Conservation (phyloP, 2,113 vertebrate genomes). For the Illadopsis cleaveri region DNA sequence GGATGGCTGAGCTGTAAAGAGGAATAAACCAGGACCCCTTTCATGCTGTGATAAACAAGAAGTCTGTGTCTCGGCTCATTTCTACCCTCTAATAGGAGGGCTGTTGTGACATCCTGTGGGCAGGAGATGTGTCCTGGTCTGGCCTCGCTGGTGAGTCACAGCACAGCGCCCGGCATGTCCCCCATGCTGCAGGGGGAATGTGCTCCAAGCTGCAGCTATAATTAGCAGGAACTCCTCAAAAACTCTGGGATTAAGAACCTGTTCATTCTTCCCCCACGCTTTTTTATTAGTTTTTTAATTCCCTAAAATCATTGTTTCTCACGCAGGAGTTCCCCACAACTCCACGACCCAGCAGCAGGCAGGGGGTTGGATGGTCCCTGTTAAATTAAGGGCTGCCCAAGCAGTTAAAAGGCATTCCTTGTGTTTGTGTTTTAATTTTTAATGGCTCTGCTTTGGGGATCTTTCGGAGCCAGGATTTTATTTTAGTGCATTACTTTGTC, state of each 20-base stretch:
- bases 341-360: neutral
- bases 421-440: neutral
- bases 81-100: neutral
- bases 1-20: neutral
- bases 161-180: neutral
- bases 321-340: neutral
- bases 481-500: neutral
- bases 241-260: neutral
- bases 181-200: neutral
- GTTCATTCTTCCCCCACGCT: neutral
- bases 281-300: too few relatives aligned
- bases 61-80: neutral
- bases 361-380: neutral
- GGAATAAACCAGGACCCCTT: neutral
- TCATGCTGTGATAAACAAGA: neutral
- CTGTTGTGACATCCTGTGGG: neutral
- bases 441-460: neutral
- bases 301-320: rapidly evolving
- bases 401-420: neutral
- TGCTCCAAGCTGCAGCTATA: neutral
- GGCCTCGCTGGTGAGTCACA: neutral
- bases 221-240: neutral
- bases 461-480: neutral
- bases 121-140: rapidly evolving
- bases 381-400: neutral